Base-by-base conservation (phyloP, 2,113 vertebrate species). In the Zosterops lateralis region DNA sequence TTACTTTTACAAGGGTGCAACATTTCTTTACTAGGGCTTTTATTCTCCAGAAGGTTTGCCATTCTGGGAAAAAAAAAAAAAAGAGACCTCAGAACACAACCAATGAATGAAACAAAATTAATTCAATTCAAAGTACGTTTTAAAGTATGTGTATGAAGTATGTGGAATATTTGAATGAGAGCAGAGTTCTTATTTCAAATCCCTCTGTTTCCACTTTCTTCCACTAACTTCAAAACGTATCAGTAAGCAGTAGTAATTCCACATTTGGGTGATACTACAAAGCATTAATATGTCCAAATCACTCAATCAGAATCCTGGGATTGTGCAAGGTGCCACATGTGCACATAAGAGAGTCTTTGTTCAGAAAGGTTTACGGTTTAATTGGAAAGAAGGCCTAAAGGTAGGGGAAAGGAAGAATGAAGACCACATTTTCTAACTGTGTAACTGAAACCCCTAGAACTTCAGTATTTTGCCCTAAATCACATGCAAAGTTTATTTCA, bases 11-110 rank as follows among this genome's bases (percentile, higher is more conserved):
- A 31, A 3, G 4, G 4, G 5, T 77, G 32, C 29, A 79, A 9
- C 5, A 58, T 61, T 73, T 83, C 25, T 79, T 57, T 12, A 54
- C 13, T 17, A 3, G 2, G 12, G 9, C 22, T 73, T 80, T 75
- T 13, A 53, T 84, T 50, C 36, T 57, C 5, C 38, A 70, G 45
- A 80, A 86, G 32, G 32, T 77, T 48, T 68, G n/a, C 13, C 34
- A 42, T n/a, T 62, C 14, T 11, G 42, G 42, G 42, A 7, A 29
- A 3, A 29, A 40, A 26, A 26, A 4, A 34, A 36, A 7, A 14
- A 12, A 53, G 5, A 26, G 1, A 47, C 2, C 3, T 15, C 7
- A 28, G 44, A 61, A 14, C 4, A 15, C 7, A 5, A 7, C 9
- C 19, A 65, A 17, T 7, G 12, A 74, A 53, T 40, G 29, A 32